Evolutionary conservation across 2,797 vertebrate species (phyloP).

Genomic region (Phalloptychus januarius): DNA sequence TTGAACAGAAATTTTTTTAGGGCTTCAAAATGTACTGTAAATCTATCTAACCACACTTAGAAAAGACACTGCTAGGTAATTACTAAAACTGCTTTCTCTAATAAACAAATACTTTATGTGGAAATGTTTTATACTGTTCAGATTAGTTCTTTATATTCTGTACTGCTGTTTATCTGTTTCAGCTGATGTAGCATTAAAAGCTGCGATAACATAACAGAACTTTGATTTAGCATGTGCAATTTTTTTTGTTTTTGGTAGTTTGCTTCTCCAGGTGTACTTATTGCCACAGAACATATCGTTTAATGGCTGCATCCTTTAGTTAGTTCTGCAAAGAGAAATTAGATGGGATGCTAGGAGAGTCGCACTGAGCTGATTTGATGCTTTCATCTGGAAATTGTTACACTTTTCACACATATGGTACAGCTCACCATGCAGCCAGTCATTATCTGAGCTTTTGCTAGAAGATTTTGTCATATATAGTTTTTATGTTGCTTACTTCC

Average conservation of each 20-base stretch:
- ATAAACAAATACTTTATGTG: constrained; percentile 42
- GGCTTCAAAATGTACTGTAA: constrained; percentile 62
- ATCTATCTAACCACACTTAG: constrained; percentile 73
- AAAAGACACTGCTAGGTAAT: constrained; percentile 54
- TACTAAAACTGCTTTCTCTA: constrained; percentile 53
- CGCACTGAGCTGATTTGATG: background rate
- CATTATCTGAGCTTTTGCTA: constrained; percentile 34
- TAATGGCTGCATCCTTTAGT: constrained; percentile 26
- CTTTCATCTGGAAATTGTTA: constrained; percentile 5
- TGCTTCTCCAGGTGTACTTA: constrained; percentile 36
- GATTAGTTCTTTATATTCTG: constrained; percentile 64
- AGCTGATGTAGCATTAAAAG: constrained; percentile 65
- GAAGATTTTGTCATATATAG: constrained; percentile 22
- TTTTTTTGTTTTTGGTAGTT: constrained; percentile 6
- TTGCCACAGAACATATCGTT: constrained; percentile 21
- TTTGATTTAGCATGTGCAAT: constrained; percentile 55
- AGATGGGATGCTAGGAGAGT: background rate
- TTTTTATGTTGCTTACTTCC: constrained; percentile 40
- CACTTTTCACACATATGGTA: constrained; percentile 5
- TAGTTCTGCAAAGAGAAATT: constrained; percentile 3
- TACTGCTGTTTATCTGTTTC: constrained; percentile 66
- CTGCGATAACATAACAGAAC: constrained; percentile 32
- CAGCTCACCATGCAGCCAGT: constrained; percentile 14
- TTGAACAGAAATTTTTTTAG: constrained; percentile 44
- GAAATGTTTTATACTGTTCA: constrained; percentile 68